phyloP scores from a whole-genome alignment of 2,888 invertebrate genomes.

The Brachyopa scutellaris region DNA sequence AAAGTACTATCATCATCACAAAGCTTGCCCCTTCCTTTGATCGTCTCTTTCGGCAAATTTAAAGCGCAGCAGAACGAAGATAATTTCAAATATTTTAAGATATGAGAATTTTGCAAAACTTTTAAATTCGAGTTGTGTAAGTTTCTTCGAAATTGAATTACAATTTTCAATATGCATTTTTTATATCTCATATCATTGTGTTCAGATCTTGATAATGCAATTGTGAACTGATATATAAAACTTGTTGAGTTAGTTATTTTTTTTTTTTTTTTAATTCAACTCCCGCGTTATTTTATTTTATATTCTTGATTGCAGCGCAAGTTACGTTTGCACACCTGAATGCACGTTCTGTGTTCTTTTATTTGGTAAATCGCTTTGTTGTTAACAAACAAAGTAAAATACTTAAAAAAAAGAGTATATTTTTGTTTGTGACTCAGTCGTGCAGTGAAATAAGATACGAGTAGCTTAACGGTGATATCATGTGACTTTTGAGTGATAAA shows the following conservation, averaged over 20 bases:
- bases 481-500: constrained; percentile 67
- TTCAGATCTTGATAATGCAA: constrained; percentile 57
- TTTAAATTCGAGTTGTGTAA: constrained; percentile 17
- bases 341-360: constrained; percentile 33
- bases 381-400: neutral
- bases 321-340: constrained; percentile 59
- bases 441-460: constrained; percentile 63
- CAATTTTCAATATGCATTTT: constrained; percentile 41
- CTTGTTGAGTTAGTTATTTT: neutral
- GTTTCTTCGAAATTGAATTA: constrained; percentile 54
- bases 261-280: constrained; percentile 27
- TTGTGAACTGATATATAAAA: constrained; percentile 29
- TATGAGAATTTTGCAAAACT: constrained; percentile 41
- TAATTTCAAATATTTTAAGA: constrained; percentile 29
- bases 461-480: constrained; percentile 60
- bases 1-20: constrained; percentile 14
- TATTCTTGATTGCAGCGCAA: constrained; percentile 20
- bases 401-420: neutral
- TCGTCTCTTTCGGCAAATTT: too few species aligned
- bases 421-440: constrained; percentile 52
- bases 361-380: constrained; percentile 24
- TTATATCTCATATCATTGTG: constrained; percentile 51
- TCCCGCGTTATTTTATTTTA: constrained; percentile 12
- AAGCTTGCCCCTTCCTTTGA: constrained; percentile 1
- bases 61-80: neutral